phyloP scores from a whole-genome alignment of 2,113 vertebrate species.

The Cinclus mexicanus region DNA sequence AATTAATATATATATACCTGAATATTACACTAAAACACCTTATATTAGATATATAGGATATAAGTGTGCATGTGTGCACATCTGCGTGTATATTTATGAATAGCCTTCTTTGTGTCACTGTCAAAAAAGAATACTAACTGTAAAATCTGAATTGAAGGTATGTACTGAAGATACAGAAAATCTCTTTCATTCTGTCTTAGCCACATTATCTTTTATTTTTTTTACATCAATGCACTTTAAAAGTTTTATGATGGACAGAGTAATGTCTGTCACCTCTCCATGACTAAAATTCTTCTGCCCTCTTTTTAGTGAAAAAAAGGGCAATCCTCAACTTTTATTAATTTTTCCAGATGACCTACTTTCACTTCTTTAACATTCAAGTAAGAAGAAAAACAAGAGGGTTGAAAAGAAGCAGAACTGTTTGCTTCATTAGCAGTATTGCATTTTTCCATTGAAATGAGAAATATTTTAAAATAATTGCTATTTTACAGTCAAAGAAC shows the following conservation, averaged over 20 bases:
- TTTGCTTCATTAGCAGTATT: neutral
- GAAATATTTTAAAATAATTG: neutral
- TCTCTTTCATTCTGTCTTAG: neutral
- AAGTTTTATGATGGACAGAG: neutral
- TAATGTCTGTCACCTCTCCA: neutral
- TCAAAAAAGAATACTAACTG: fast-evolving
- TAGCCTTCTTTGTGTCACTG: neutral
- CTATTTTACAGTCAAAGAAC: neutral
- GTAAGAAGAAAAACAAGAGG: neutral
- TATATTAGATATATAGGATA: neutral
- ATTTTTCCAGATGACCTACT: neutral
- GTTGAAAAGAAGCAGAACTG: neutral
- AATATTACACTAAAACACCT: neutral
- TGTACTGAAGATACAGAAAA: neutral
- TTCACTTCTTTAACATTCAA: neutral
- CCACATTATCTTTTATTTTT: neutral
- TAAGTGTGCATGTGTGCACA: fast-evolving
- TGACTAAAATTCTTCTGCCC: neutral
- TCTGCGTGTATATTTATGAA: neutral
- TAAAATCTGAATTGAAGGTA: neutral
- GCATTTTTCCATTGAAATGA: neutral
- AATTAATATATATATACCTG: no score
- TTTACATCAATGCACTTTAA: neutral
- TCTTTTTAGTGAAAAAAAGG: neutral
- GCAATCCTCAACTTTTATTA: neutral